Conservation (phyloP, 2,888 invertebrate genomes). For the Drosophila nr. perissopoda region DNA sequence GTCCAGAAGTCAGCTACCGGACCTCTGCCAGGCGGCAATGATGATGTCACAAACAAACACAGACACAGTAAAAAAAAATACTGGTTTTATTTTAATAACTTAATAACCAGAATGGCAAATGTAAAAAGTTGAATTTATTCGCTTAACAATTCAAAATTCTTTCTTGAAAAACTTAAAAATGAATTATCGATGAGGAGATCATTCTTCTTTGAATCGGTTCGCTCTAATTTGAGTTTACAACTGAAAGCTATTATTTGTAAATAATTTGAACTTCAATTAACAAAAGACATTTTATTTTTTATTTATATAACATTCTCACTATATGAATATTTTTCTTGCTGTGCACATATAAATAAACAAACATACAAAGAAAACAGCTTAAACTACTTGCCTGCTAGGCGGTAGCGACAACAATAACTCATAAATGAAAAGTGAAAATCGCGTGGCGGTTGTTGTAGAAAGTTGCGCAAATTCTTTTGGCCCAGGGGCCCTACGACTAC, state of each 20-base stretch:
- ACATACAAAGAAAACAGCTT: constrained; percentile 13
- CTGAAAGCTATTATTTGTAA: neutral
- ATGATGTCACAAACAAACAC: constrained; percentile 69
- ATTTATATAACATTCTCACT: neutral
- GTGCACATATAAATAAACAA: constrained; percentile 22
- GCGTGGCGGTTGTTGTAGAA: constrained; percentile 61
- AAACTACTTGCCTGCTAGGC: constrained; percentile 5
- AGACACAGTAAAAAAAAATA: constrained; percentile 8
- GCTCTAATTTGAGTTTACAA: neutral
- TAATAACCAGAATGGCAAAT: neutral
- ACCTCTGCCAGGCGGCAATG: constrained; percentile 40
- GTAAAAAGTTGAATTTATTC: neutral
- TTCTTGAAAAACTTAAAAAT: neutral
- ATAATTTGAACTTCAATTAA: neutral
- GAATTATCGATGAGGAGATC: neutral
- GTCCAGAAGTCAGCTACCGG: constrained; percentile 68
- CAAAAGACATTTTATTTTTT: neutral
- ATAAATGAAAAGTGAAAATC: constrained; percentile 81
- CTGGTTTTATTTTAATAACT: neutral
- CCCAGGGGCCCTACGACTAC: constrained; percentile 48
- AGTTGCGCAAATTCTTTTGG: constrained; percentile 79
- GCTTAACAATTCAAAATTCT: neutral
- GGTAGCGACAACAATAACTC: constrained; percentile 63
- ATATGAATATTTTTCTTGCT: neutral
- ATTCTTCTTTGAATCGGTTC: neutral